Conservation (phyloP, 64 coral and sea anemone species). For the Hydrozoanthus tunicans region DNA sequence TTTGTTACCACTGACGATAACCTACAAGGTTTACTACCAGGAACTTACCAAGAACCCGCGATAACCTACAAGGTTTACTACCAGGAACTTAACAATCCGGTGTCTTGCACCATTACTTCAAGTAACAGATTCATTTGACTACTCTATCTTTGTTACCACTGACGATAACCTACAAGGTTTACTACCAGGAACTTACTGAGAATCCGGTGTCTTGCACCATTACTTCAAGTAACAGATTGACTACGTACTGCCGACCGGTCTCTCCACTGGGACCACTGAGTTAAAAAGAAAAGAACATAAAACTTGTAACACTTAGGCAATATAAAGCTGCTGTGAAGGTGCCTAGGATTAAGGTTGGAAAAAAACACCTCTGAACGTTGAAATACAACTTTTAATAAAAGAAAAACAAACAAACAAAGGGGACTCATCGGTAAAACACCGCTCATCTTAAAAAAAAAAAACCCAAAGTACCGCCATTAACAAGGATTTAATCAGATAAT, state of each 20-base stretch:
- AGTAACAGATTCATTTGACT: constrained; percentile 78
- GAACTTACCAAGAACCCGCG: constrained; percentile 65
- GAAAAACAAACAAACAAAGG: not conserved
- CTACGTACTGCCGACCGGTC: constrained; percentile 77
- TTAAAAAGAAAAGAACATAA: not conserved
- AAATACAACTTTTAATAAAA: too few species aligned
- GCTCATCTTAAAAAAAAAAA: not conserved
- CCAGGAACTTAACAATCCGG: constrained; percentile 72
- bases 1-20: not conserved
- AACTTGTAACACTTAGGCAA: not conserved
- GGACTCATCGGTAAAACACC: not conserved
- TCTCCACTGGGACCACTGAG: constrained; percentile 63
- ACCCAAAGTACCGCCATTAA: not conserved
- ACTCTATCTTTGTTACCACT: not conserved
- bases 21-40: not conserved
- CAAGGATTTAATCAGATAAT: not conserved
- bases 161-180: not conserved
- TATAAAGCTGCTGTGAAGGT: not conserved
- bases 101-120: constrained; percentile 96
- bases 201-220: constrained; percentile 98
- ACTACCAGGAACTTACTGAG: constrained; percentile 60
- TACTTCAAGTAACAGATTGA: constrained; percentile 89
- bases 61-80: not conserved
- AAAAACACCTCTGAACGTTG: too few species aligned
- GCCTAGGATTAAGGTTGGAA: too few species aligned